A percentile compares a stretch with the other conserved stretches of the same genome.
These are phyloP conservation scores for Acrossocheilus wenchowensis DNA, from an alignment of 2,797 vertebrate genomes.

Conservation along the genomic window DNA sequence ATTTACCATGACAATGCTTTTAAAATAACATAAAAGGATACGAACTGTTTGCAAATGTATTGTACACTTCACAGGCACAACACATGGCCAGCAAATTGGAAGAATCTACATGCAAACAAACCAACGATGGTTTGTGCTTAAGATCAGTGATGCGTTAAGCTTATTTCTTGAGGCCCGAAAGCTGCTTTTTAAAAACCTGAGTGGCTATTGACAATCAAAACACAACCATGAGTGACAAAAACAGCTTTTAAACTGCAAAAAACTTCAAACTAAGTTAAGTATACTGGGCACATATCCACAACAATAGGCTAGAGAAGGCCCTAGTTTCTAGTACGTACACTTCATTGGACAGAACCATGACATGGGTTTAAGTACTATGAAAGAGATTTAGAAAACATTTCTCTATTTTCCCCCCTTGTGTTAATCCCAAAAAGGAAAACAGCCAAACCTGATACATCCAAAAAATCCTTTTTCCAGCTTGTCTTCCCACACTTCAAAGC, in stretches of 20 bases:
- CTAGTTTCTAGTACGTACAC: constrained; percentile 11
- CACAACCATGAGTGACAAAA: constrained; percentile 2
- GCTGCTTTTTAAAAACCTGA: constrained; percentile 15
- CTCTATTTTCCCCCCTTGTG: constrained; percentile 20
- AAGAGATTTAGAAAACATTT: constrained; percentile 32
- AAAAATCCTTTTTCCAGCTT: constrained; percentile 69
- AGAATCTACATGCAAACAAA: constrained; percentile 27
- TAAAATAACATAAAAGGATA: not conserved
- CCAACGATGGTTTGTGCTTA: not conserved
- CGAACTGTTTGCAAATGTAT: constrained; percentile 2
- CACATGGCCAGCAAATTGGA: constrained; percentile 2
- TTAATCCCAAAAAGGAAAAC: constrained; percentile 34
- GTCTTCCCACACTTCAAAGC: constrained; percentile 81
- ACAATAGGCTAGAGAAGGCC: not conserved
- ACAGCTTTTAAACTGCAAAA: constrained; percentile 7
- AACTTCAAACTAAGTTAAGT: constrained; percentile 43
- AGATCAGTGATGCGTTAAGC: constrained; percentile 10
- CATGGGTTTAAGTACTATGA: constrained; percentile 33
- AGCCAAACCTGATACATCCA: constrained; percentile 66
- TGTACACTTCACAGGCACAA: not conserved
- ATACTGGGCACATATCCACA: constrained; percentile 48
- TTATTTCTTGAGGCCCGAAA: constrained; percentile 17
- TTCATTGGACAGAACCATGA: constrained; percentile 37
- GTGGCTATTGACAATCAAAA: constrained; percentile 19
- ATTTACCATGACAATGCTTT: not conserved